phyloP scores from a whole-genome alignment of 2,797 vertebrate species.

The Poecile montanus region DNA sequence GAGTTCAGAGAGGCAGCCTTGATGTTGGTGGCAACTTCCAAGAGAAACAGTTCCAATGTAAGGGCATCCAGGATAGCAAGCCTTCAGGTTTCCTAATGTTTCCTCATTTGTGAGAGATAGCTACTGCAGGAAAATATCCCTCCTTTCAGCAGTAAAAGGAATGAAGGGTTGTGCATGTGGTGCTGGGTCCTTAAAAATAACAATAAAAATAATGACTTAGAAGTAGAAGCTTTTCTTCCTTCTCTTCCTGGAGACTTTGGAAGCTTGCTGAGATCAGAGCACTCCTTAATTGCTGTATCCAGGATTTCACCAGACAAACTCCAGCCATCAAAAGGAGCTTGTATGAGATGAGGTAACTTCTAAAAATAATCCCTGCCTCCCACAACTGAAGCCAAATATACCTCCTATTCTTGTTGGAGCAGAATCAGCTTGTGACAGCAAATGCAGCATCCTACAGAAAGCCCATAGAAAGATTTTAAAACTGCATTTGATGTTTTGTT shows the following conservation, averaged over 20 bases:
- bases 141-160: not conserved
- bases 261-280: conserved; percentile 52
- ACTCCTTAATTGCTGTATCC: conserved; percentile 46
- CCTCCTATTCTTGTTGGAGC: conserved; percentile 10
- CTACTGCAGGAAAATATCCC: not conserved
- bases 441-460: conserved; percentile 38
- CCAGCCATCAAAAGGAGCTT: conserved; percentile 51
- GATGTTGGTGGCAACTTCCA: not conserved
- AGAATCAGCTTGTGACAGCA: conserved; percentile 38
- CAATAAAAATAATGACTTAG: not conserved
- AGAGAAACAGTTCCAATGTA: not conserved
- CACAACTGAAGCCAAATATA: conserved; percentile 59
- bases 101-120: not conserved
- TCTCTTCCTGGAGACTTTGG: not conserved
- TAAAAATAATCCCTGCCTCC: conserved; percentile 62
- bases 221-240: conserved; percentile 27
- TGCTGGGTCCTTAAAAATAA: not conserved
- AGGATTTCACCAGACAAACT: conserved; percentile 33
- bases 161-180: not conserved
- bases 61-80: not conserved
- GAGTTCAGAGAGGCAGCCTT: not conserved
- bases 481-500: conserved; percentile 14
- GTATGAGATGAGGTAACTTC: conserved; percentile 45
- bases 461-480: not conserved
- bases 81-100: not conserved